Conservation (phyloP, 2,113 vertebrate species). For the Hydrochoerus hydrochaeris region DNA sequence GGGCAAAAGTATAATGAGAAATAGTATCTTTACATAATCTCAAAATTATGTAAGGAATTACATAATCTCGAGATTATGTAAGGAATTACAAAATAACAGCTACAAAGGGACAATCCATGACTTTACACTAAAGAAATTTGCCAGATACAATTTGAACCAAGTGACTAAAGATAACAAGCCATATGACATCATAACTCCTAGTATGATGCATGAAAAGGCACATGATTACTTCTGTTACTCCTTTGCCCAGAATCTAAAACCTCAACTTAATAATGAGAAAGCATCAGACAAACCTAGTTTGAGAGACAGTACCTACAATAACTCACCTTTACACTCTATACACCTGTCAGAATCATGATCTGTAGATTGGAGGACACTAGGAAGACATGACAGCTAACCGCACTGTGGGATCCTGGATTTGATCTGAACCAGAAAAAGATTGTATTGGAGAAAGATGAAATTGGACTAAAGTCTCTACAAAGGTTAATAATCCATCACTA, state of each 20-base stretch:
- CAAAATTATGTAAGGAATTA: too few relatives aligned
- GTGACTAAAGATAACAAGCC: not conserved
- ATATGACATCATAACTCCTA: not conserved
- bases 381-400: not conserved
- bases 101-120: not conserved
- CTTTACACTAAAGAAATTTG: not conserved
- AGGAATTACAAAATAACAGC: not conserved
- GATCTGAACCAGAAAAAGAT: not conserved
- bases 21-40: not conserved
- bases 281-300: not conserved
- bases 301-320: not conserved
- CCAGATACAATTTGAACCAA: not conserved
- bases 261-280: not conserved
- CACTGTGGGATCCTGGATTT: not conserved
- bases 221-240: not conserved
- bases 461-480: not conserved
- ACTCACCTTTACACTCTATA: not conserved
- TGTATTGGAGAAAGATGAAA: not conserved
- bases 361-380: not conserved
- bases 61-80: not conserved
- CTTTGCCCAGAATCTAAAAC: not conserved
- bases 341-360: not conserved
- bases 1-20: not conserved
- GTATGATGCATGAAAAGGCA: not conserved
- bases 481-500: not conserved